phyloP scores from a whole-genome alignment of 2,797 vertebrate genomes.

The Ambastaia sidthimunki region DNA sequence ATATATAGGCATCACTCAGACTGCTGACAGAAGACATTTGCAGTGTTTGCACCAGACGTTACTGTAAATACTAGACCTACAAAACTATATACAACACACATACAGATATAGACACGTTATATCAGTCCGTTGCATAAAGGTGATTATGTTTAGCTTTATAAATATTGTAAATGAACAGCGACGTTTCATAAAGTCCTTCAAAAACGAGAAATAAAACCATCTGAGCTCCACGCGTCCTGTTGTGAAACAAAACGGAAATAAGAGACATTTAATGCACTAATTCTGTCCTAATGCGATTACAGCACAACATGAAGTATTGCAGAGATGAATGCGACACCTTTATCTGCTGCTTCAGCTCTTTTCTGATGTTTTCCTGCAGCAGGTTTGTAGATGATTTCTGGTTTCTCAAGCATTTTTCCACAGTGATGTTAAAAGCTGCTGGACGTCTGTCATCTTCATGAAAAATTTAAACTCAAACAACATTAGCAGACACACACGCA shows the following conservation, averaged over 20 bases:
- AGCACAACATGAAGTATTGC: constrained; percentile 68
- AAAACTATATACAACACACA: constrained; percentile 97
- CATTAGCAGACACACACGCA: constrained; percentile 69
- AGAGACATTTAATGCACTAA: constrained; percentile 78
- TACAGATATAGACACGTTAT: constrained; percentile 89
- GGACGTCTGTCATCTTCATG: constrained; percentile 66
- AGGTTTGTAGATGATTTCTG: constrained; percentile 29
- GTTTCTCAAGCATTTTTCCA: constrained; percentile 69
- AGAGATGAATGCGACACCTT: constrained; percentile 61
- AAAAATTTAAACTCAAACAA: constrained; percentile 46
- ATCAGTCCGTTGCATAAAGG: constrained; percentile 88
- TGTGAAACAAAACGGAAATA: constrained; percentile 66
- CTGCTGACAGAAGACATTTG: constrained; percentile 90
- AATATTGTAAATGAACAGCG: constrained; percentile 88
- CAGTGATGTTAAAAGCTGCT: constrained; percentile 82
- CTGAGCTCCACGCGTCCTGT: constrained; percentile 64
- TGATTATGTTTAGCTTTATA: constrained; percentile 87
- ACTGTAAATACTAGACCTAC: constrained; percentile 87
- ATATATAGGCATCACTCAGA: constrained; percentile 86
- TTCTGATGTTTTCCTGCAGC: constrained; percentile 50
- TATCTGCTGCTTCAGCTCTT: constrained; percentile 42
- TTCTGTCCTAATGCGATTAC: constrained; percentile 73
- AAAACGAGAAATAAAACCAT: constrained; percentile 78
- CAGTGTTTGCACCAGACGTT: constrained; percentile 90
- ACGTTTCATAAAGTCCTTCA: constrained; percentile 77